A percentile compares a stretch with the other conserved stretches of the same genome.
Conservation (phyloP, 2,888 invertebrate genomes). For the Lysandra bellargus region DNA sequence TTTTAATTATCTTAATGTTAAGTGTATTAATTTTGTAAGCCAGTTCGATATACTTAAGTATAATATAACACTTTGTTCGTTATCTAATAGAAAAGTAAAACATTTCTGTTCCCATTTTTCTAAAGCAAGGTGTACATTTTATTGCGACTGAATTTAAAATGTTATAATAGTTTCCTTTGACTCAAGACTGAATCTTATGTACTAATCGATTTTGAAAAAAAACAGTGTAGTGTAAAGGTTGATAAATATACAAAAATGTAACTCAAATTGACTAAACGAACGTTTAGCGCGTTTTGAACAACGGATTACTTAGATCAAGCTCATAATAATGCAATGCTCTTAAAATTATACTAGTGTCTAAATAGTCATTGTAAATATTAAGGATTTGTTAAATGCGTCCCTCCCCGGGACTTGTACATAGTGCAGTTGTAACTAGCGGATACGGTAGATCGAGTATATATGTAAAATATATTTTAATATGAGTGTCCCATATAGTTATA, state of each 20-base stretch:
- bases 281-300: slow-evolving; percentile 55
- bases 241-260: slow-evolving; percentile 13
- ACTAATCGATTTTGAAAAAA: slow-evolving; percentile 44
- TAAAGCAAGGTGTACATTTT: neutral
- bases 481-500: slow-evolving; percentile 68
- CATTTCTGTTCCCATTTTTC: slow-evolving; percentile 24
- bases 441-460: slow-evolving; percentile 70
- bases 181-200: slow-evolving; percentile 65
- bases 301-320: slow-evolving; percentile 74
- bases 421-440: slow-evolving; percentile 67
- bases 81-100: neutral
- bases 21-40: neutral
- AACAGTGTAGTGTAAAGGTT: slow-evolving; percentile 34
- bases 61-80: neutral
- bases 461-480: slow-evolving; percentile 71
- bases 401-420: slow-evolving; percentile 75
- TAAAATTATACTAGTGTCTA: slow-evolving; percentile 60
- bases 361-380: slow-evolving; percentile 79
- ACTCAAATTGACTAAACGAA: slow-evolving; percentile 27
- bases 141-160: slow-evolving; percentile 41
- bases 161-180: slow-evolving; percentile 66
- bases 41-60: neutral
- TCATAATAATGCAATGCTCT: slow-evolving; percentile 76
- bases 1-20: slow-evolving; percentile 1
- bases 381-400: slow-evolving; percentile 66